phyloP scores from a whole-genome alignment of 2,888 invertebrate genomes.

The Temnothorax ravouxi region DNA sequence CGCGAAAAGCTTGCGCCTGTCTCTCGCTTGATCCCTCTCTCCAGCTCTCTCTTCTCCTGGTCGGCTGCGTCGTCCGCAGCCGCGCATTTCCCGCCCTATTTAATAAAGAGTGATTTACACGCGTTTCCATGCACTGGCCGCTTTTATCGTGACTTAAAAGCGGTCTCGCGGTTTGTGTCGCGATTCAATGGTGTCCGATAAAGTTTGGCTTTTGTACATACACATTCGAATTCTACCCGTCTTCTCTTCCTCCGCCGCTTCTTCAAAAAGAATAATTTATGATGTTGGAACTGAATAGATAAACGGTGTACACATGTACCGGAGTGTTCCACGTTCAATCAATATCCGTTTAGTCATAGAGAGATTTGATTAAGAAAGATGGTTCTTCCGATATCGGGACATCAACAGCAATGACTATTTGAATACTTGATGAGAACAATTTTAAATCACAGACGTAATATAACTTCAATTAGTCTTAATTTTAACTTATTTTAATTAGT shows the following conservation, averaged over 20 bases:
- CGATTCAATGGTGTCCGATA: slow-evolving; percentile 54
- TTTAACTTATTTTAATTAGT: slow-evolving; percentile 19
- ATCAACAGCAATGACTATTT: neutral
- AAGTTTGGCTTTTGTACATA: slow-evolving; percentile 55
- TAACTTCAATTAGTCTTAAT: neutral
- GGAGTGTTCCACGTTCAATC: slow-evolving; percentile 2
- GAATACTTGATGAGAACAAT: neutral
- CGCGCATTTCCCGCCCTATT: slow-evolving; percentile 78
- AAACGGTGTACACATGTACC: slow-evolving; percentile 28
- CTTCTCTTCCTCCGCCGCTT: neutral
- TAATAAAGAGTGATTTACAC: slow-evolving; percentile 80
- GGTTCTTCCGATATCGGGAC: neutral
- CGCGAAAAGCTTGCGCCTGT: slow-evolving; percentile 74
- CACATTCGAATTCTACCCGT: slow-evolving; percentile 39
- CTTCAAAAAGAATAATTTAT: slow-evolving; percentile 55
- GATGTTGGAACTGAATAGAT: slow-evolving; percentile 39
- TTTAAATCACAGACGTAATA: too few species aligned
- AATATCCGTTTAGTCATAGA: slow-evolving; percentile 10
- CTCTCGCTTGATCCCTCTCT: slow-evolving; percentile 1
- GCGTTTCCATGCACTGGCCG: slow-evolving; percentile 83
- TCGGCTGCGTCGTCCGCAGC: slow-evolving; percentile 49
- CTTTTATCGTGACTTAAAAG: slow-evolving; percentile 66
- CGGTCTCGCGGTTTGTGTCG: slow-evolving; percentile 46
- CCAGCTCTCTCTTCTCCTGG: neutral
- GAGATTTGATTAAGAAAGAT: slow-evolving; percentile 3